Percentiles rank a stretch among this genome's conserved stretches.
These are phyloP conservation scores for Trematomus loennbergii DNA, from an alignment of 2,113 vertebrate species.

Conservation along the genomic window DNA sequence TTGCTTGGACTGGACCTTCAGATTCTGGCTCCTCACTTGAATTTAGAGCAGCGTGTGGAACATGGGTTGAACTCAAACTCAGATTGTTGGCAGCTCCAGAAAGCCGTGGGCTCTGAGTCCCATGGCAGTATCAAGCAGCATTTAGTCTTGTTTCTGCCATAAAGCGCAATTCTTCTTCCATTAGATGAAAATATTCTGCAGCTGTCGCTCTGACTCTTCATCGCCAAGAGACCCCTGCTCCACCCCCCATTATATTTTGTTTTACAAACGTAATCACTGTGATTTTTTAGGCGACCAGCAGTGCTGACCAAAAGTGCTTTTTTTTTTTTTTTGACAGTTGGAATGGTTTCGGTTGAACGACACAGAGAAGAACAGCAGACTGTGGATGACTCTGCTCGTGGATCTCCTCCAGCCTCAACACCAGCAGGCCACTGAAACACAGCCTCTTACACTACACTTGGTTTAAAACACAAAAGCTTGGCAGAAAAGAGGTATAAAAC, in stretches of 20 bases:
- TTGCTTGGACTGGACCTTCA: constrained; percentile 13
- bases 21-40: constrained; percentile 17
- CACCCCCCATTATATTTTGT: constrained; percentile 48
- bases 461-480: constrained; percentile 77
- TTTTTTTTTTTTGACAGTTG: constrained; percentile 77
- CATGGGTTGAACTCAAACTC: constrained; percentile 9
- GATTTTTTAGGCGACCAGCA: constrained; percentile 74
- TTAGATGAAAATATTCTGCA: constrained; percentile 19
- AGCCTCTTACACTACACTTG: constrained; percentile 83
- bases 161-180: constrained; percentile 29
- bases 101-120: background rate
- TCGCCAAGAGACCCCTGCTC: constrained; percentile 82
- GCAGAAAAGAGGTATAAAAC: constrained; percentile 85
- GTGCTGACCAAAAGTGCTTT: constrained; percentile 92
- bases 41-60: constrained; percentile 18
- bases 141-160: constrained; percentile 16
- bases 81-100: constrained; percentile 5
- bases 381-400: constrained; percentile 82
- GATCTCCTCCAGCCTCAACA: constrained; percentile 45
- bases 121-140: constrained; percentile 22
- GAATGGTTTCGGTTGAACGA: constrained; percentile 87
- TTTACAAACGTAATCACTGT: constrained; percentile 68
- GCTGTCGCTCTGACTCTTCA: constrained; percentile 13
- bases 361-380: constrained; percentile 64
- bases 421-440: constrained; percentile 83